Evolutionary conservation across 2,113 vertebrate genomes (phyloP).

Genomic region (Psammodynastes pulverulentus): DNA sequence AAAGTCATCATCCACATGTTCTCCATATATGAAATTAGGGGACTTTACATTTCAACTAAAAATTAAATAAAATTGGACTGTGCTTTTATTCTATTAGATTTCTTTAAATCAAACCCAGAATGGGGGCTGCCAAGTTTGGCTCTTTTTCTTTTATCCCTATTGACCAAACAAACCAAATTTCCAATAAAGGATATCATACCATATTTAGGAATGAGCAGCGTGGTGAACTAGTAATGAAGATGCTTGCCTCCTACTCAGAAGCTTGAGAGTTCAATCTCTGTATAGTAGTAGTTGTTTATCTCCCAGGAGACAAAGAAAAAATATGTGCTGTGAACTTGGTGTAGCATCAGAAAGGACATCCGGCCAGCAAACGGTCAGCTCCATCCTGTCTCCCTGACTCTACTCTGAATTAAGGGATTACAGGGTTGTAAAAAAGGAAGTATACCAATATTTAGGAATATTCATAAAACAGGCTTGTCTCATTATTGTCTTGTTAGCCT

Average conservation of each 20-base stretch:
- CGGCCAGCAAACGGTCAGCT: too few relatives aligned
- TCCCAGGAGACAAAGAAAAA: too few relatives aligned
- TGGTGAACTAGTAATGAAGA: too few relatives aligned
- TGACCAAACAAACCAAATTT: not conserved
- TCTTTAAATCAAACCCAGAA: not conserved
- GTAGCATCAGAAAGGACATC: too few relatives aligned
- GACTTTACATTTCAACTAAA: not conserved
- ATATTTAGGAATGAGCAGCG: too few relatives aligned
- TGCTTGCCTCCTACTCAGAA: too few relatives aligned
- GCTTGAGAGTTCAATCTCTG: too few relatives aligned
- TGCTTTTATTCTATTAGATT: not conserved
- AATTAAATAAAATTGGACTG: not conserved
- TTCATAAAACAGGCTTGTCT: not conserved
- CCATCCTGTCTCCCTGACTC: too few relatives aligned
- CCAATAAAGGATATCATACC: not conserved
- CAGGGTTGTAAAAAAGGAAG: too few relatives aligned
- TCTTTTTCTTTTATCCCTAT: not conserved
- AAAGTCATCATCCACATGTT: not conserved
- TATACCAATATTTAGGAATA: not conserved
- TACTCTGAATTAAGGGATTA: too few relatives aligned
- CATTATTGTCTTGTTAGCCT: not conserved
- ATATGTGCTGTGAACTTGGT: too few relatives aligned
- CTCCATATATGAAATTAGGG: not conserved
- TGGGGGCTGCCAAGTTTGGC: not conserved
- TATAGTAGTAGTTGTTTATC: too few relatives aligned